Evolutionary conservation across 2,888 invertebrate species (phyloP), one percentile per base, ranked within the genome.

Genomic region (Baronia brevicornis): DNA sequence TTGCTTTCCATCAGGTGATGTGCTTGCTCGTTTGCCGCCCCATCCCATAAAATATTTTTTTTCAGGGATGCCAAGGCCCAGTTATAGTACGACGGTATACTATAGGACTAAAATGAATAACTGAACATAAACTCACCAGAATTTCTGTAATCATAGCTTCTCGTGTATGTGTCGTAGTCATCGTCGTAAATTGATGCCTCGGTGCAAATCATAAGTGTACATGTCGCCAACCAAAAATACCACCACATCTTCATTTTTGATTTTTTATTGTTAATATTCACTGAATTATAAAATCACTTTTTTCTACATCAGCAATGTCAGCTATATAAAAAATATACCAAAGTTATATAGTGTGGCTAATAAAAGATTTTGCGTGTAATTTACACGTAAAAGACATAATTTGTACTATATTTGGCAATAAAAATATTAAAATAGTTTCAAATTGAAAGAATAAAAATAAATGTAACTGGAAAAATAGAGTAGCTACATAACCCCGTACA

Each of bases 161-260:
- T 75, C 5, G 79, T 79, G 46, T 79, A 82, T 1, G 68, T 58
- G 43, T 84, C 84, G 56, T 82, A 84, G 41, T 84, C 80, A 28
- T 84, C 80, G 43, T 84, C 80, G 48, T 80, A 82, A 3, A 80
- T 45, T 2, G 80, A 60, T 1, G 70, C 78, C 10, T 71, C 62
- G 3, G 58, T 40, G 39, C 44, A 58, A 19, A 55, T 56, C 30
- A 70, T 44, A 22, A 74, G 54, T 28, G 61, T 54, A 33, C 63
- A 53, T 24, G 60, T 46, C 25, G 67, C 47, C 36, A 73, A 42
- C 61, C 60, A 68, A 43, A 70, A 45, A 21, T 68, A 50, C 61
- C 68, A 64, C 50, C 56, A 54, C 43, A 49, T 44, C 38, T 60
- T 62, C 78, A 80, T 77, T 42, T 39, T 58, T 35, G 40, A 45